These are phyloP conservation scores for Agrypnia vestita DNA, from an alignment of 1,140 invertebrate genomes.

Conservation along the genomic window DNA sequence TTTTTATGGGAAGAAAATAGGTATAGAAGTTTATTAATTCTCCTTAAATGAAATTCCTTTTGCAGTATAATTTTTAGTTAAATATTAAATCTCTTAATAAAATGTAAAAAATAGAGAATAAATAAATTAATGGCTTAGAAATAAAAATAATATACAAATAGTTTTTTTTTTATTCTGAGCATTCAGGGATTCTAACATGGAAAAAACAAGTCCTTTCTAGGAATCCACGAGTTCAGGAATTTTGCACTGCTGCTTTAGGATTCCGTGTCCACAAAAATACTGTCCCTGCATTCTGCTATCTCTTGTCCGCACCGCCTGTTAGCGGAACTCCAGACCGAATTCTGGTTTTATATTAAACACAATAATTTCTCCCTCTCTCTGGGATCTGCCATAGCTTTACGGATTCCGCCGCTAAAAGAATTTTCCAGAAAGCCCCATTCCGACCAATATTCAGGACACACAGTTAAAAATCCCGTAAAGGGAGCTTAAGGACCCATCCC, in stretches of 20 bases:
- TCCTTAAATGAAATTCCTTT: no score
- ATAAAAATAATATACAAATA: no score
- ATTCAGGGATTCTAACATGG: no score
- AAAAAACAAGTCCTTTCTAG: not conserved
- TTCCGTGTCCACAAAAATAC: constrained; percentile 40
- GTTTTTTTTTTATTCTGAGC: no score
- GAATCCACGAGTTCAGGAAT: constrained; percentile 9
- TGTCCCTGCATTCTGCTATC: constrained; percentile 48
- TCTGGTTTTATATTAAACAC: constrained; percentile 55
- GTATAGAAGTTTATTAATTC: no score
- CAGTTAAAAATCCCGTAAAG: constrained; percentile 51
- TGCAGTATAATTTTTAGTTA: no score
- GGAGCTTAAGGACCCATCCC: constrained; percentile 34
- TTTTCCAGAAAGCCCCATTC: constrained; percentile 29
- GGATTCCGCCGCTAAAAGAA: constrained; percentile 42
- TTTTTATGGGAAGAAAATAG: no score
- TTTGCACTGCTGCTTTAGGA: not conserved
- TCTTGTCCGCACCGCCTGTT: constrained; percentile 25
- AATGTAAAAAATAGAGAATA: no score
- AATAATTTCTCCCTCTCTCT: constrained; percentile 50
- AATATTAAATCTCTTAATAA: no score
- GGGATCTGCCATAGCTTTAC: constrained; percentile 20
- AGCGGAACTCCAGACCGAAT: constrained; percentile 7
- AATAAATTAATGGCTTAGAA: no score
- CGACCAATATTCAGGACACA: constrained; percentile 48